Conservation (phyloP, 2,797 vertebrate genomes). For the Rhinophrynus dorsalis region DNA sequence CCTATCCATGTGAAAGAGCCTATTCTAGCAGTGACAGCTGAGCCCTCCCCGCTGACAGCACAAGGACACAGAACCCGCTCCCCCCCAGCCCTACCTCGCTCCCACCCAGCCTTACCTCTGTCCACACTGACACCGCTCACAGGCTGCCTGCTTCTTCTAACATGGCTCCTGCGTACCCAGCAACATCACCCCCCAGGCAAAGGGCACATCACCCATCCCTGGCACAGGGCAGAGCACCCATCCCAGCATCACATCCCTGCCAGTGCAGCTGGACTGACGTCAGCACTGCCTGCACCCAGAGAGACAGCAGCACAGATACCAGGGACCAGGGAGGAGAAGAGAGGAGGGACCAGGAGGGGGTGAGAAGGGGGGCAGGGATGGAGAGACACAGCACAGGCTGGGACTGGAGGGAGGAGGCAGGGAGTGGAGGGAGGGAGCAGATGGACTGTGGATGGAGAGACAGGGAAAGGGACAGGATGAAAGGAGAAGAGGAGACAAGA, state of each 20-base stretch:
- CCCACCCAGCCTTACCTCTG: conserved; percentile 59
- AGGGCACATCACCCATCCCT: no score
- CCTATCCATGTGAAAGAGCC: neutral
- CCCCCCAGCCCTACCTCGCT: neutral
- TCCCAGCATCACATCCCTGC: conserved; percentile 64
- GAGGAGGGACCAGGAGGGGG: neutral
- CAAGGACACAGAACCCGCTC: conserved; percentile 1
- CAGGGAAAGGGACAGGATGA: neutral
- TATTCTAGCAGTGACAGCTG: neutral
- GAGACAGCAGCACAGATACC: neutral
- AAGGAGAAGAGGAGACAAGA: neutral
- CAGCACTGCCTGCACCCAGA: conserved; percentile 50
- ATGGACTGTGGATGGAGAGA: neutral
- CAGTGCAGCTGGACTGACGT: conserved; percentile 57
- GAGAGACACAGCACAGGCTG: no score
- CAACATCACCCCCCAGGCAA: conserved; percentile 67
- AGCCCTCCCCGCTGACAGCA: conserved; percentile 25
- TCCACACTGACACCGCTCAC: conserved; percentile 45
- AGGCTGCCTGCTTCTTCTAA: conserved; percentile 29
- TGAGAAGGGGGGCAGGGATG: conserved; percentile 46
- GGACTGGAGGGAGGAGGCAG: conserved; percentile 53
- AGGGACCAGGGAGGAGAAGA: conserved; percentile 8
- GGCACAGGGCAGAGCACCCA: neutral
- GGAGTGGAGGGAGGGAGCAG: conserved; percentile 1
- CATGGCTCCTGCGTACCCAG: conserved; percentile 26